Percentiles rank a stretch among this genome's conserved stretches.
Conservation (phyloP, 2,888 invertebrate species). For the Caenorhabditis macrosperma region DNA sequence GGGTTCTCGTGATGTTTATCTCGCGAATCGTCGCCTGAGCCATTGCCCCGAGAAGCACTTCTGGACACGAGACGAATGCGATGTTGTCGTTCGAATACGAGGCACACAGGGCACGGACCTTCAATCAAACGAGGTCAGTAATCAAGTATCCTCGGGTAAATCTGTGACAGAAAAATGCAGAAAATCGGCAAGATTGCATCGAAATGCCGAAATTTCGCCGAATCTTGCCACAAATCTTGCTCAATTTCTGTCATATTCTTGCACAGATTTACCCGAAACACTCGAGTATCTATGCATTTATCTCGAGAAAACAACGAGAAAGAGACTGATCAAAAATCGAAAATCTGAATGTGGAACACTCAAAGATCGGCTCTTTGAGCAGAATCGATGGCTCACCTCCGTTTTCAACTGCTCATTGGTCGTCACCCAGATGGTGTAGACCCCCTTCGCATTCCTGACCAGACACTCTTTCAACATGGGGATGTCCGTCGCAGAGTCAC, state of each 20-base stretch:
- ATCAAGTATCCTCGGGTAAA: too few species aligned
- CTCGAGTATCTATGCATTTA: too few species aligned
- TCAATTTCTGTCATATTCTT: too few species aligned
- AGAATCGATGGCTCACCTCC: slow-evolving; percentile 64
- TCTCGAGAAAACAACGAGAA: too few species aligned
- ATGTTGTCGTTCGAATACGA: slow-evolving; percentile 74
- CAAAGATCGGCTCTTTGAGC: too few species aligned
- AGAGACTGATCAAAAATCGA: too few species aligned
- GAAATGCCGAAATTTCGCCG: too few species aligned
- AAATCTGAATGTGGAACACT: too few species aligned
- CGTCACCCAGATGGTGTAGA: slow-evolving; percentile 80
- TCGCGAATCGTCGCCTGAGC: slow-evolving; percentile 80
- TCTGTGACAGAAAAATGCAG: too few species aligned
- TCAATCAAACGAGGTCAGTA: slow-evolving; percentile 26
- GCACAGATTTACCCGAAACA: too few species aligned
- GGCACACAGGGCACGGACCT: slow-evolving; percentile 76
- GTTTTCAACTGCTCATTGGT: slow-evolving; percentile 66
- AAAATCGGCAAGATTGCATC: too few species aligned
- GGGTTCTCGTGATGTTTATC: slow-evolving; percentile 69
- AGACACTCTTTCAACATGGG: slow-evolving; percentile 79
- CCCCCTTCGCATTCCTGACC: slow-evolving; percentile 71
- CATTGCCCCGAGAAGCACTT: slow-evolving; percentile 80
- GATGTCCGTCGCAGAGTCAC: slow-evolving; percentile 79
- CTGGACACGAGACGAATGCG: slow-evolving; percentile 80
- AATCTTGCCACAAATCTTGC: too few species aligned